These are phyloP conservation scores for Polymixis lichenea DNA, from an alignment of 2,888 invertebrate genomes.

Conservation along the genomic window DNA sequence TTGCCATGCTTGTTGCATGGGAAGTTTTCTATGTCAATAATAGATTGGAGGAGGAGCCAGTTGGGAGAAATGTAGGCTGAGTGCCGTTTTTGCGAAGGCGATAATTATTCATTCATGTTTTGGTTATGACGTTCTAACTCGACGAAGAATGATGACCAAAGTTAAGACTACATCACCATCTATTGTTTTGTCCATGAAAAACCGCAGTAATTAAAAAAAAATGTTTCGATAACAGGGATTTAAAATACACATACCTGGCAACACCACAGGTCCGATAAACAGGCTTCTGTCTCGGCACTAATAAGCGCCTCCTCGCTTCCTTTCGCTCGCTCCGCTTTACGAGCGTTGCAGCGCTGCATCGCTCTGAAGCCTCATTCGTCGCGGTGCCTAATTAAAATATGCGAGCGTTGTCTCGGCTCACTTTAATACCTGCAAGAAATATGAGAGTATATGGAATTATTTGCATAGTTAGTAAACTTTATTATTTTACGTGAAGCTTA, in stretches of 20 bases:
- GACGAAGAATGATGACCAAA: background rate
- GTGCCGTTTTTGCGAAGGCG: background rate
- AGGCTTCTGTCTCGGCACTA: conserved; percentile 76
- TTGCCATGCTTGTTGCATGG: conserved; percentile 53
- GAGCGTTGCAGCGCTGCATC: conserved; percentile 59
- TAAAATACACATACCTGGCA: conserved; percentile 29
- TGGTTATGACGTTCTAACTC: background rate
- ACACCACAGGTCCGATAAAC: conserved; percentile 68
- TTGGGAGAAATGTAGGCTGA: background rate
- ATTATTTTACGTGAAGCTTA: background rate
- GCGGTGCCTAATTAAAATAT: conserved; percentile 81
- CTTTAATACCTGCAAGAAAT: conserved; percentile 58
- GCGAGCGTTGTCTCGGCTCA: conserved; percentile 68
- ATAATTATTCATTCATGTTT: background rate
- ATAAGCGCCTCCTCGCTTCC: conserved; percentile 78
- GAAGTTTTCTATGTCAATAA: conserved; percentile 18
- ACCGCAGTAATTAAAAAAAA: background rate
- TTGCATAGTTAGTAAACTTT: background rate
- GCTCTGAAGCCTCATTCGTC: conserved; percentile 75
- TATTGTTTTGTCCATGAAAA: background rate
- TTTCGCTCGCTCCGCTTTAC: conserved; percentile 72
- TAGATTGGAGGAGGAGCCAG: background rate
- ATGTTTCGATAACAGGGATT: too few relatives aligned
- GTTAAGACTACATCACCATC: background rate
- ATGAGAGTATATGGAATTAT: background rate